Evolutionary conservation across 2,113 vertebrate species (phyloP).

Genomic region (Dasyurus viverrinus): DNA sequence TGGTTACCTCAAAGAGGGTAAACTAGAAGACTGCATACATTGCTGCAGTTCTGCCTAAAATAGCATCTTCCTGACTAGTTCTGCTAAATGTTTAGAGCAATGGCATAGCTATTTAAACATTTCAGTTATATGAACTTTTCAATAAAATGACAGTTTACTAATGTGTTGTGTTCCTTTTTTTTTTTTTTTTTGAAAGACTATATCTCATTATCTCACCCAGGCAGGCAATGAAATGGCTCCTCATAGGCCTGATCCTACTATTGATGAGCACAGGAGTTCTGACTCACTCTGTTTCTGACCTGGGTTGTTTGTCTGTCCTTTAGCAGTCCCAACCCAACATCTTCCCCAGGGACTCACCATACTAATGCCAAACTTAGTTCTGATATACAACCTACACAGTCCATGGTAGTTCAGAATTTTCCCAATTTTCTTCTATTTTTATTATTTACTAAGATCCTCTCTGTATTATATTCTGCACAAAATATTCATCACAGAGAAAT

Average conservation of each 20-base stretch:
- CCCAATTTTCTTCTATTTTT: not conserved
- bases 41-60: not conserved
- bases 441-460: too few species aligned
- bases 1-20: not conserved
- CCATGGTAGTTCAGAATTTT: not conserved
- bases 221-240: not conserved
- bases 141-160: not conserved
- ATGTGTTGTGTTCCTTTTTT: not conserved
- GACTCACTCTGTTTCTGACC: not conserved
- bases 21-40: not conserved
- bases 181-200: not conserved
- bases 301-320: not conserved
- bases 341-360: not conserved
- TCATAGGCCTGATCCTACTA: not conserved
- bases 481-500: constrained; percentile 27
- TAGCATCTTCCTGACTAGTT: constrained; percentile 20
- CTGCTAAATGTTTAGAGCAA: constrained; percentile 24
- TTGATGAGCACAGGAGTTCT: not conserved
- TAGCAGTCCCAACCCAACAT: not conserved
- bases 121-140: constrained; percentile 6
- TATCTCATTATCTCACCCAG: not conserved
- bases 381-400: not conserved
- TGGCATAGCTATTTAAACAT: constrained; percentile 21
- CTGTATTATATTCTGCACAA: not conserved
- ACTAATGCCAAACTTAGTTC: not conserved